Base-by-base conservation (phyloP, 2,888 invertebrate species). In the Tetragonisca angustula region DNA sequence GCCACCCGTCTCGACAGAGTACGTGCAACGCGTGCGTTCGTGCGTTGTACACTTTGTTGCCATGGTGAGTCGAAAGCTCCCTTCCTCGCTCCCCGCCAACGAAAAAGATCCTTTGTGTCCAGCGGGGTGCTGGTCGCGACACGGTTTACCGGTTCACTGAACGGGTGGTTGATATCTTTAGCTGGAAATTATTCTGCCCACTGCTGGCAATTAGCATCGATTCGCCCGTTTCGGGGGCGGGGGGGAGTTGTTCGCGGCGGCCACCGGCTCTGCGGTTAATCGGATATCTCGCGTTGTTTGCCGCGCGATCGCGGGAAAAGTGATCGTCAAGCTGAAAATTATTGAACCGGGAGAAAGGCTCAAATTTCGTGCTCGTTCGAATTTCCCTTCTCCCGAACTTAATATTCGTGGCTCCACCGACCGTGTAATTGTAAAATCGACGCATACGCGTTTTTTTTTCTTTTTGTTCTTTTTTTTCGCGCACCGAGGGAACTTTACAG, bases 11-110 rank as follows among this genome's bases (percentile, higher is more conserved):
- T 9, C 11, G 17, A 13, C 13, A 56, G 56, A n/a, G 56, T 56
- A n/a, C 13, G 13, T 5, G 13, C 61, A 56, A 3, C 32, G 36
- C 27, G 24, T 21, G 54, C 32, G 59, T 27, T 24, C 21, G 43
- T 32, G 54, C 75, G 81, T 61, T 71, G 75, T 67, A 52, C 71
- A 67, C 81, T 65, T 64, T 69, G 69, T 81, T 72, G 54, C 77
- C 77, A 76, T 59, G 70, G 71, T 17, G 78, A 36, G 19, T n/a
- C 54, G 6, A 4, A 13, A 52, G 13, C 32, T 59, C 74, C 82
- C 52, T 9, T 43, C 75, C 43, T 43, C 43, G 2, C 9, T 43
- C 43, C 9, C 43, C 43, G 43, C 43, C 9, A 43, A 49, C 67
- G 76, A 68, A 79, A 59, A 77, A 73, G n/a, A 21, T 52, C 70